These are phyloP conservation scores for Podarcis lilfordi DNA, from an alignment of 2,797 vertebrate genomes.

Conservation along the genomic window DNA sequence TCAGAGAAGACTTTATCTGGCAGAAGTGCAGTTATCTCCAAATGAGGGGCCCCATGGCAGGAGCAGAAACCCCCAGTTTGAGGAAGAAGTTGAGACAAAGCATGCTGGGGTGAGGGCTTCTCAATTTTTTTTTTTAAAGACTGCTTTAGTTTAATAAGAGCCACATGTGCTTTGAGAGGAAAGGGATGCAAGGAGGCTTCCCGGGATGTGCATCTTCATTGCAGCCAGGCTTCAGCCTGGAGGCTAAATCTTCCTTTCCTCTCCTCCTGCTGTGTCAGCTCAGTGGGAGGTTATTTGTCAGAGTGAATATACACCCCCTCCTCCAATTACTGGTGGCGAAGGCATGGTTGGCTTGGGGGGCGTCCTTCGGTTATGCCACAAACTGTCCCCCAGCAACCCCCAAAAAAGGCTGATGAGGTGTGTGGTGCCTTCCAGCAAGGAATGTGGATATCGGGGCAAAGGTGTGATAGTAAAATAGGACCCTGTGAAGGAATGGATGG, in stretches of 20 bases:
- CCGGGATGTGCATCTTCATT: neutral
- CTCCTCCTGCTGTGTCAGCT: neutral
- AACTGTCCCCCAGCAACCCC: neutral
- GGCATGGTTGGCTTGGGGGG: neutral
- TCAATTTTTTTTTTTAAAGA: neutral
- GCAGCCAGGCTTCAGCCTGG: neutral
- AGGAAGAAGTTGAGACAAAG: neutral
- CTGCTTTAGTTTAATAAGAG: neutral
- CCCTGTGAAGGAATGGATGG: neutral
- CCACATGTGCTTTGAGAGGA: too few species aligned
- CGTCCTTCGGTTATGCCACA: neutral
- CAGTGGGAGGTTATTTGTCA: neutral
- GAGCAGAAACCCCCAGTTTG: neutral
- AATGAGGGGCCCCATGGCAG: neutral
- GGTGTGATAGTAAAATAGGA: neutral
- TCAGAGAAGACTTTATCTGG: neutral
- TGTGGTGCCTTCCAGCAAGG: neutral
- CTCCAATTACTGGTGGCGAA: neutral
- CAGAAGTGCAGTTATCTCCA: neutral
- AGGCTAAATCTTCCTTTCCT: neutral
- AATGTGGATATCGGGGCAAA: neutral
- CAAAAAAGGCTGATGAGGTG: neutral
- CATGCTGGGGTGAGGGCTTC: neutral
- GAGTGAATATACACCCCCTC: neutral
- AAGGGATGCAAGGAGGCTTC: neutral